phyloP scores from a whole-genome alignment of 2,888 invertebrate species.

The Philereme transversata region DNA sequence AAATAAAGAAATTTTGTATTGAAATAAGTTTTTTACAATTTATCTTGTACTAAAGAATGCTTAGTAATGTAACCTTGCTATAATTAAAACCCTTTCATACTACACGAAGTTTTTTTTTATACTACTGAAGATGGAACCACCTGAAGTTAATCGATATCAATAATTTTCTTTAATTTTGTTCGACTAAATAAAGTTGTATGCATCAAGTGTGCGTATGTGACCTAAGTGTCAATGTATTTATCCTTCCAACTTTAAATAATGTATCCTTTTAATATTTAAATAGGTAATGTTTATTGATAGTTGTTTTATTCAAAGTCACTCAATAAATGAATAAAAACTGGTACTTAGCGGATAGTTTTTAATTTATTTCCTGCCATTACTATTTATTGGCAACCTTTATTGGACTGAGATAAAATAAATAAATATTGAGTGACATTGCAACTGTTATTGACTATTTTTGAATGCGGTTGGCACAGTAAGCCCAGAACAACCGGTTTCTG shows the following conservation, averaged over 20 bases:
- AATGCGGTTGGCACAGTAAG: conserved; percentile 37
- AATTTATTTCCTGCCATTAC: background rate
- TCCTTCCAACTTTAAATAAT: background rate
- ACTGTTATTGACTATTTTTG: too few relatives aligned
- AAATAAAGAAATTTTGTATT: too few relatives aligned
- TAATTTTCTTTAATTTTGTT: too few relatives aligned
- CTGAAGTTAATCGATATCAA: too few relatives aligned
- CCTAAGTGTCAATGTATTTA: background rate
- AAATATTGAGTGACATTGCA: conserved; percentile 8
- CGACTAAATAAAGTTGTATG: too few relatives aligned
- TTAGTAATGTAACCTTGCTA: too few relatives aligned
- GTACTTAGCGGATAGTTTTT: background rate
- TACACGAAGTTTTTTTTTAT: too few relatives aligned
- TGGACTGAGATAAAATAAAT: background rate
- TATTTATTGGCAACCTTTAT: background rate
- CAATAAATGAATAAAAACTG: background rate
- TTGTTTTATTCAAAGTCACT: background rate
- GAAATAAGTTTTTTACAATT: too few relatives aligned
- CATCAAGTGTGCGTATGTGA: background rate
- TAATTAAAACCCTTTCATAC: too few relatives aligned
- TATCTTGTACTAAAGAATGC: too few relatives aligned
- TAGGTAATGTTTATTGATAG: background rate
- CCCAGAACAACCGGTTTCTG: conserved; percentile 45
- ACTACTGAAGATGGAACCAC: too few relatives aligned
- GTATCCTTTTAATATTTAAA: background rate